Evolutionary conservation across 2,113 vertebrate genomes (phyloP).

Genomic region (Myocastor coypus): DNA sequence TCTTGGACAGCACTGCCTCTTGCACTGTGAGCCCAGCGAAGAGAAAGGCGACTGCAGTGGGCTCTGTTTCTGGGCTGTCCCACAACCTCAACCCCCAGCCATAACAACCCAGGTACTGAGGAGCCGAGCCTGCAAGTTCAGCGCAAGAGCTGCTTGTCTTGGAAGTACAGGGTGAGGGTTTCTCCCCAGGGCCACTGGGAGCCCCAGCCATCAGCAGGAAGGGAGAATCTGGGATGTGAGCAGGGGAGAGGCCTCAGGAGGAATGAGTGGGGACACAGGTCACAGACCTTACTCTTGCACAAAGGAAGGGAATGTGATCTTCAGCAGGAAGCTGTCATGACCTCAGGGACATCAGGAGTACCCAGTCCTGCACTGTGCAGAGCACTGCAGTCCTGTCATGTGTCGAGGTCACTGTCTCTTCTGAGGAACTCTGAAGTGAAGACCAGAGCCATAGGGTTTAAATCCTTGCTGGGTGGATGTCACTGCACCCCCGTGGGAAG

Average conservation of each 20-base stretch:
- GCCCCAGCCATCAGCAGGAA: background rate
- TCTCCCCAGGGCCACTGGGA: background rate
- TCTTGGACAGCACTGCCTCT: background rate
- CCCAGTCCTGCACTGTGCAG: background rate
- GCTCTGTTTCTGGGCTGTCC: background rate
- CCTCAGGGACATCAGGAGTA: background rate
- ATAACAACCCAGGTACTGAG: background rate
- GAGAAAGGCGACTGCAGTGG: background rate
- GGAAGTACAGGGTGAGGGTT: background rate
- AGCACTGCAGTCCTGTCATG: background rate
- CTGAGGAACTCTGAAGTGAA: background rate
- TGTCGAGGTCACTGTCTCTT: background rate
- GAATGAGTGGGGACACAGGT: rapidly evolving
- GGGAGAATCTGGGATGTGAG: background rate
- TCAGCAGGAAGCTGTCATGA: background rate
- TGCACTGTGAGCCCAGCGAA: background rate
- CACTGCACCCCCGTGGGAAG: background rate
- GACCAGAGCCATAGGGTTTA: background rate
- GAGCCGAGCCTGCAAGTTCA: background rate
- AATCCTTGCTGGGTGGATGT: background rate
- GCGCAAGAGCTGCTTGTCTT: background rate
- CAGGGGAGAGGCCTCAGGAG: background rate
- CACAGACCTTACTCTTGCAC: background rate
- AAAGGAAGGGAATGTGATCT: background rate
- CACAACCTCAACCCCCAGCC: background rate